These are phyloP conservation scores for Dendrocincla tyrannina DNA, from an alignment of 2,797 vertebrate genomes.

Conservation along the genomic window DNA sequence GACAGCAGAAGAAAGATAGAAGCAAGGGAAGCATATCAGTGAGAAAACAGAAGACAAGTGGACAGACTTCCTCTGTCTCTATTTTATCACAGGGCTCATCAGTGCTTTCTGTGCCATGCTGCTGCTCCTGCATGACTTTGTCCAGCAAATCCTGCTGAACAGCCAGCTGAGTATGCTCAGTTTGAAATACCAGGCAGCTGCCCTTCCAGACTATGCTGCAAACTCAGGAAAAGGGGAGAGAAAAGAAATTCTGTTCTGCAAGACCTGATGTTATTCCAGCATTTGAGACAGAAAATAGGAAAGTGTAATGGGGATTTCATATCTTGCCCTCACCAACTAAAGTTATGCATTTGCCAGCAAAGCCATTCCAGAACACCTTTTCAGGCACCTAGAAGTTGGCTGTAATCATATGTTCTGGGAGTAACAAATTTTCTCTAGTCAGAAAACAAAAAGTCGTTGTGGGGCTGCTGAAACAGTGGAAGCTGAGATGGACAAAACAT, in stretches of 20 bases:
- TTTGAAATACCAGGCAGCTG: neutral
- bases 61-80: neutral
- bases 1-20: neutral
- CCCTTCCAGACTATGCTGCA: neutral
- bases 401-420: neutral
- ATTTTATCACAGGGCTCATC: neutral
- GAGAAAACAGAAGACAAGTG: neutral
- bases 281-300: neutral
- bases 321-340: constrained; percentile 19
- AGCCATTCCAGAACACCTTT: neutral
- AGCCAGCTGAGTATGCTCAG: neutral
- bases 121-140: neutral
- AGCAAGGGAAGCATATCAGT: neutral
- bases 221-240: neutral
- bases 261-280: neutral
- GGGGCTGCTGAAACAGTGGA: neutral
- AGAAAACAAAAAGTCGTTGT: neutral
- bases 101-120: neutral
- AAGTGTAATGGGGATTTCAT: neutral
- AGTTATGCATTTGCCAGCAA: neutral
- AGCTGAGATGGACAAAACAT: neutral
- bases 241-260: neutral
- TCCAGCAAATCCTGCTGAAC: neutral
- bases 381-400: neutral
- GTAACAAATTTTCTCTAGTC: neutral